Evolutionary conservation across 2,888 invertebrate species (phyloP).

Genomic region (Volucella inanis): DNA sequence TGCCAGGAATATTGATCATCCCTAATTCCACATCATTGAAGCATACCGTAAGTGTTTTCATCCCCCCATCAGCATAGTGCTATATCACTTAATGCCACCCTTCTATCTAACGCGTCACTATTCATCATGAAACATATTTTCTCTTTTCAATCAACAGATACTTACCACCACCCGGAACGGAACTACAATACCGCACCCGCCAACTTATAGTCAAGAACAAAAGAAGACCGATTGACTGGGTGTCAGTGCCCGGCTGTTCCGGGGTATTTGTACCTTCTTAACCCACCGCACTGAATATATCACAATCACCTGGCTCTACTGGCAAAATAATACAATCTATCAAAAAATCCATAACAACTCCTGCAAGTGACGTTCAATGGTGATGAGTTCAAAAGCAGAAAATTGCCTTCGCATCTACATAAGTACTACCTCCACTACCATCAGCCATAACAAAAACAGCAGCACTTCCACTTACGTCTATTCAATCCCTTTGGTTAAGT

Average conservation of each 20-base stretch:
- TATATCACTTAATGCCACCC: slow-evolving; percentile 37
- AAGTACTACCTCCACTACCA: slow-evolving; percentile 20
- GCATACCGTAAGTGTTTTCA: slow-evolving; percentile 58
- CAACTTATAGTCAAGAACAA: slow-evolving; percentile 15
- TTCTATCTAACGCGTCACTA: neutral
- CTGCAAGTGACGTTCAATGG: slow-evolving; percentile 60
- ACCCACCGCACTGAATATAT: slow-evolving; percentile 23
- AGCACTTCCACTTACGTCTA: slow-evolving; percentile 23
- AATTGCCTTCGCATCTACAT: slow-evolving; percentile 50
- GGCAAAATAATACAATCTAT: slow-evolving; percentile 63
- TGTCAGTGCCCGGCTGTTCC: slow-evolving; percentile 25
- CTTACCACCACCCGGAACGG: neutral
- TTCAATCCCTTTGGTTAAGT: slow-evolving; percentile 45
- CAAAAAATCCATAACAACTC: slow-evolving; percentile 54
- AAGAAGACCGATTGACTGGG: slow-evolving; percentile 48
- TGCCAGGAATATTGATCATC: slow-evolving; percentile 28
- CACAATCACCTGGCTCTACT: slow-evolving; percentile 57
- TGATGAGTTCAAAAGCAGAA: slow-evolving; percentile 66
- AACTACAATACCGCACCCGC: neutral
- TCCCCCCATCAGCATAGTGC: slow-evolving; percentile 19
- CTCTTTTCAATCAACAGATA: slow-evolving; percentile 58
- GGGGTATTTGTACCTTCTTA: neutral
- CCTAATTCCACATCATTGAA: slow-evolving; percentile 31
- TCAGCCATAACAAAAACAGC: neutral
- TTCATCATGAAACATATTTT: slow-evolving; percentile 52